Base-by-base conservation (phyloP, 2,113 vertebrate genomes). In the Symphodus melops region DNA sequence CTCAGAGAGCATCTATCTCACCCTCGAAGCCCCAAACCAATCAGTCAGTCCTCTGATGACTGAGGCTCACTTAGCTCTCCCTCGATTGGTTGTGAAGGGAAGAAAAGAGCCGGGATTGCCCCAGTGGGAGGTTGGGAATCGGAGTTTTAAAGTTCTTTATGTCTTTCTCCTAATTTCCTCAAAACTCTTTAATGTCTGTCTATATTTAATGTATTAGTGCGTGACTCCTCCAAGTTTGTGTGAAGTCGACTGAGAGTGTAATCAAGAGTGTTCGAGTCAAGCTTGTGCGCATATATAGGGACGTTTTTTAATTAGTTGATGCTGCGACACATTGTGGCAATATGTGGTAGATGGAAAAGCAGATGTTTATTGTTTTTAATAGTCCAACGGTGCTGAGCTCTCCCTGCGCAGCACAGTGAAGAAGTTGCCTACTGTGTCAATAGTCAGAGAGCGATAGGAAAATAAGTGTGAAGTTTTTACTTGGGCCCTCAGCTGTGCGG, bases 311-410 rank as follows among this genome's bases (percentile, higher is more conserved):
- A 91, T 91, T 91, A 88, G 88, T 79, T 87, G 64, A 84, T 73
- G 71, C 74, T 80, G 73, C 79, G 72, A 79, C 81, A 88, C 83
- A 90, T 85, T 86, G 88, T 81, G 70, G 84, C 87, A 79, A 90
- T 90, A 85, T 86, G 87, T 79, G 87, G 70, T 59, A 70, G 53
- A 60, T 77, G 79, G 79, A 78, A 82, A 84, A 85, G 33, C 86
- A 92, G 89, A 91, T 88, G 88, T 88, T 92, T 89, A 82, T 87
- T 88, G 77, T 89, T 86, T 87, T 89, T 83, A 84, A 81, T 76
- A 75, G 89, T 68, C 80, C 75, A 83, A 88, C 55, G 58, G 82
- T 46, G 23, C 75, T 51, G 76, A 84, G 82, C 72, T 83, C 73
- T 66, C 79, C 75, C 54, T 65, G 72, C 37, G 70, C 72, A 66